phyloP scores from a whole-genome alignment of 1,140 invertebrate species.

The Caligus rogercresseyi region DNA sequence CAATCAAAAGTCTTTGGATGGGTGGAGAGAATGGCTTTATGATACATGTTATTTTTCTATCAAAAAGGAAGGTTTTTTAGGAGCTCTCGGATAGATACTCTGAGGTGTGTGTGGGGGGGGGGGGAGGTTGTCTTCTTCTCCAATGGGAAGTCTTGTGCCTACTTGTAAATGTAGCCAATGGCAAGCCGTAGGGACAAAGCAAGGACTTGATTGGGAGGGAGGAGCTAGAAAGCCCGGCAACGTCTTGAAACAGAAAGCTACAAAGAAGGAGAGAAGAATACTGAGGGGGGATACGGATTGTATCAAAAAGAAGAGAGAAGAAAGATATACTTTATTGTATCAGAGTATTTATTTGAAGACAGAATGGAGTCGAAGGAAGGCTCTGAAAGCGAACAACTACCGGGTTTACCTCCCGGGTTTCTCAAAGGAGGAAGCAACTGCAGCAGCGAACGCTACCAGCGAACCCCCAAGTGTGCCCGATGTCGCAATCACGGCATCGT shows the following conservation, averaged over 20 bases:
- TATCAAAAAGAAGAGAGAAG: neutral
- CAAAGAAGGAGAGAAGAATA: neutral
- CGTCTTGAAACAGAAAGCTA: neutral
- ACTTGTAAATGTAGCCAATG: too few species aligned
- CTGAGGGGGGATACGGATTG: neutral
- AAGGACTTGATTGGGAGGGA: neutral
- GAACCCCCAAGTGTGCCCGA: constrained; percentile 96
- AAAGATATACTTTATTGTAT: neutral
- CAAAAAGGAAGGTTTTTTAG: too few species aligned
- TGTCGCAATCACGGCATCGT: constrained; percentile 97
- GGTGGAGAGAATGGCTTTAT: too few species aligned
- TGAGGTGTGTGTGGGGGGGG: too few species aligned
- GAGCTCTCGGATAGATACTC: too few species aligned
- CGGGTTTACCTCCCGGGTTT: neutral
- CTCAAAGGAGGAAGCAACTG: neutral
- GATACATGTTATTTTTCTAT: too few species aligned
- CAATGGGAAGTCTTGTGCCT: too few species aligned
- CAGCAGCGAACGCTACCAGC: constrained; percentile 58
- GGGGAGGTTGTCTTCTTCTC: too few species aligned
- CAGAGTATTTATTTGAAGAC: neutral
- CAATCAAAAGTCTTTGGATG: too few species aligned
- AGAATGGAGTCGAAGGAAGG: neutral
- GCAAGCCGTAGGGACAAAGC: neutral
- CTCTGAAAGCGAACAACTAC: neutral
- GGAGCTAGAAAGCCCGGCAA: neutral